Evolutionary conservation across 2,888 invertebrate species (phyloP).

Genomic region (Eremobia ochroleuca): DNA sequence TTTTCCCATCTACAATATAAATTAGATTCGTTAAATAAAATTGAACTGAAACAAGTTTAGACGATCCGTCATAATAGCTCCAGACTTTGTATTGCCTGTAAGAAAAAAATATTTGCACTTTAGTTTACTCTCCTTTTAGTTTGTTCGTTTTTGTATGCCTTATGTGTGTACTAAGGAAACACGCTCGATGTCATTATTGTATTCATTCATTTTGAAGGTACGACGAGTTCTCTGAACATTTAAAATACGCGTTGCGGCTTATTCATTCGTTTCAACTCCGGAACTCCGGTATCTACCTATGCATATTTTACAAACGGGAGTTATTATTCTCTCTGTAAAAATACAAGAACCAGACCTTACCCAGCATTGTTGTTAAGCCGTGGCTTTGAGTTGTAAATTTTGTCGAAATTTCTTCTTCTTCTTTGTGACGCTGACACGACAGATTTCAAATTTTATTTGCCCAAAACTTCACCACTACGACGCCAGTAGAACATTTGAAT

Average conservation of each 20-base stretch:
- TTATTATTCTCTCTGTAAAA: neutral
- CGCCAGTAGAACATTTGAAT: neutral
- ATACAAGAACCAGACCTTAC: neutral
- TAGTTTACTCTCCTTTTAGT: neutral
- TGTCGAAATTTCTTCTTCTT: neutral
- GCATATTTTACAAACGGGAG: conserved; percentile 13
- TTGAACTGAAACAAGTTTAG: neutral
- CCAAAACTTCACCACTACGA: neutral
- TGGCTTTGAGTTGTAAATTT: neutral
- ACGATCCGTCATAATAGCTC: neutral
- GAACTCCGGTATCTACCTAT: neutral
- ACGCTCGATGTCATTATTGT: neutral
- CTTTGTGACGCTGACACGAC: neutral
- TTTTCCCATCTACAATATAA: neutral
- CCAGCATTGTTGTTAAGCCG: neutral
- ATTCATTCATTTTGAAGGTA: neutral
- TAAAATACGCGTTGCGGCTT: neutral
- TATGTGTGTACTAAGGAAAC: neutral
- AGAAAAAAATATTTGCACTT: neutral
- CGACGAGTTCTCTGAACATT: neutral
- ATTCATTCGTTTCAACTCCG: neutral
- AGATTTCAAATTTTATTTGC: neutral
- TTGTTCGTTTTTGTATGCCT: neutral
- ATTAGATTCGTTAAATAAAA: neutral
- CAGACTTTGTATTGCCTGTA: neutral